Base-by-base conservation (phyloP, 53 echinoderm and acorn worm species). In the Apostichopus leukothele region DNA sequence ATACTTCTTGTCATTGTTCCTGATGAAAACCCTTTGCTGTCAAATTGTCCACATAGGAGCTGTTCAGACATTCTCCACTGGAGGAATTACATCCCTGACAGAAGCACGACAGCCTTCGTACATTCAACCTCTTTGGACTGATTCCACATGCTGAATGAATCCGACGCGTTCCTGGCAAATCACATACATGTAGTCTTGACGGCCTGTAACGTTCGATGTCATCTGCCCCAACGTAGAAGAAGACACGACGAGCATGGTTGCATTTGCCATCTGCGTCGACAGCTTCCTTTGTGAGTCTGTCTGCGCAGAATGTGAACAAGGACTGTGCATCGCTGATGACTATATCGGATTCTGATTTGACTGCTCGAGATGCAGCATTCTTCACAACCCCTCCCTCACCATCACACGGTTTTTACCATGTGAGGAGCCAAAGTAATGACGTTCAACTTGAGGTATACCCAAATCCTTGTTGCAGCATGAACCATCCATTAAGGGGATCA, bases 341-440 rank as follows among this genome's bases (percentile, higher is more conserved):
- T 20, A 86, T 68, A 51, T 76, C 83, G 51, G 74, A 2, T 55
- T 89, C 76, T 74, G 89, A 73, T 14, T 77, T 57, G 50, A 89
- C 89, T 75, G 86, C 86, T 61, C 60, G 73, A 53, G 91, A 10
- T 57, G 55, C 88, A 60, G 74, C 52, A 51, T 91, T 81, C 86
- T 86, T 91, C 25, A 87, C 73, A 18, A 91, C 73, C 21, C 91
- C 89, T 14, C 88, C 89, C 54, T 91, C 91, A 12, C 91, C 91
- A 88, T 91, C 91, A 84, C 89, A 91, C 18, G 84, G 76, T 84
- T 89, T 54, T 91, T 91, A 13, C 89, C 84, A 61, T 91, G 91
- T 12, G 63, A 50, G 84, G 83, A 88, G 1, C 91, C 91, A 84
- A 89, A 91, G 39, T 83, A 91, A 74, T 89, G 76, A 13, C 91